phyloP scores from a whole-genome alignment of 2,113 vertebrate genomes.

The Tricholaema leucomelas region DNA sequence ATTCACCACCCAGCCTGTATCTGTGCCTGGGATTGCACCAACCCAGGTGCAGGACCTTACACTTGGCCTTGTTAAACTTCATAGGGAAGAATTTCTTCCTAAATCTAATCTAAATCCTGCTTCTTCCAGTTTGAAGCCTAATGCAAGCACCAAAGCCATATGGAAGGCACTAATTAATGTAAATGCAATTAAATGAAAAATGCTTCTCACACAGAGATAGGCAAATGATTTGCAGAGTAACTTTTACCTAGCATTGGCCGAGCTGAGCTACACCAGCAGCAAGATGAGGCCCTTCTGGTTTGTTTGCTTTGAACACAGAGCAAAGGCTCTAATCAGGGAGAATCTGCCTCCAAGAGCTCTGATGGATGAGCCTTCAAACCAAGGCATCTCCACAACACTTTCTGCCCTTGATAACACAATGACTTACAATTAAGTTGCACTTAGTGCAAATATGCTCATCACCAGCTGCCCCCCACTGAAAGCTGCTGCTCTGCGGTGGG shows the following conservation, averaged over 20 bases:
- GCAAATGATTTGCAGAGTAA: constrained; percentile 5
- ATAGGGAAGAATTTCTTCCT: too few species aligned
- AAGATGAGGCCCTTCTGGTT: constrained; percentile 10
- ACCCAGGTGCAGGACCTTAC: too few species aligned
- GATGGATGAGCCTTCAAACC: not conserved
- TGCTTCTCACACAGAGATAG: constrained; percentile 40
- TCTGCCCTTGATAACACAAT: not conserved
- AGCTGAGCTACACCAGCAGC: constrained; percentile 2
- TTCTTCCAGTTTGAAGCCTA: not conserved
- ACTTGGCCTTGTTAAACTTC: too few species aligned
- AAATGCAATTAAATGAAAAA: constrained; percentile 30
- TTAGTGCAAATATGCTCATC: not conserved
- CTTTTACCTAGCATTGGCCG: not conserved
- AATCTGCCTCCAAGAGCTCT: not conserved
- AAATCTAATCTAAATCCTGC: too few species aligned
- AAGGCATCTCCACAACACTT: not conserved
- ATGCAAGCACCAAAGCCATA: constrained; percentile 25
- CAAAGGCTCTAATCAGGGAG: not conserved
- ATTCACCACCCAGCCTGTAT: too few species aligned
- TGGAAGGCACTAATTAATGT: not conserved
- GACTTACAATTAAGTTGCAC: not conserved
- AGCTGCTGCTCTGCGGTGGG: not conserved
- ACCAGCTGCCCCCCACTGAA: not conserved
- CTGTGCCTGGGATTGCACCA: too few species aligned
- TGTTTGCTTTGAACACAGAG: constrained; percentile 8